Conservation (phyloP, 2,113 vertebrate genomes). For the Pomatostomus ruficeps region DNA sequence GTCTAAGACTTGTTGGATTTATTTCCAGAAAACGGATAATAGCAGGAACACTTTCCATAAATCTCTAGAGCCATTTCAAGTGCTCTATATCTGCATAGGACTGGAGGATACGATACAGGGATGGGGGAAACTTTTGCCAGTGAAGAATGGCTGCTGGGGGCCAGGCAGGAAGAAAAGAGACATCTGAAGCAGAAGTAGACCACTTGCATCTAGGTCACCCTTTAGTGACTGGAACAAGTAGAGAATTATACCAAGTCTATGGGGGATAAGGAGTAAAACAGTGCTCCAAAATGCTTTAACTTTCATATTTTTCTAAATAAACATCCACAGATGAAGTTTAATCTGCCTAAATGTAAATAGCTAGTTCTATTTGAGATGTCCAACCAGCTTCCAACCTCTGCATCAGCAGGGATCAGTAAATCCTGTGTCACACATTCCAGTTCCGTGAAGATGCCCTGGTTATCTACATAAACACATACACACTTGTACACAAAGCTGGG, state of each 20-base stretch:
- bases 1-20: neutral
- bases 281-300: neutral
- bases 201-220: neutral
- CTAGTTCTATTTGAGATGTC: neutral
- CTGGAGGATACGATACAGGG: neutral
- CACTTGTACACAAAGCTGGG: neutral
- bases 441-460: neutral
- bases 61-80: neutral
- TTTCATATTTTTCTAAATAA: neutral
- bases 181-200: neutral
- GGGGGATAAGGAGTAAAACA: neutral
- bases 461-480: neutral
- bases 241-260: rapidly evolving
- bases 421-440: neutral
- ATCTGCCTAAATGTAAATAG: neutral
- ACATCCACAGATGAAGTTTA: neutral
- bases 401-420: neutral
- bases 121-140: neutral
- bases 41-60: neutral
- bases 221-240: neutral
- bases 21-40: neutral
- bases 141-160: neutral
- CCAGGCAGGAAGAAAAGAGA: neutral
- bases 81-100: neutral
- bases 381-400: neutral